Evolutionary conservation across 2,888 invertebrate genomes (phyloP).

Genomic region (Clanis bilineata): DNA sequence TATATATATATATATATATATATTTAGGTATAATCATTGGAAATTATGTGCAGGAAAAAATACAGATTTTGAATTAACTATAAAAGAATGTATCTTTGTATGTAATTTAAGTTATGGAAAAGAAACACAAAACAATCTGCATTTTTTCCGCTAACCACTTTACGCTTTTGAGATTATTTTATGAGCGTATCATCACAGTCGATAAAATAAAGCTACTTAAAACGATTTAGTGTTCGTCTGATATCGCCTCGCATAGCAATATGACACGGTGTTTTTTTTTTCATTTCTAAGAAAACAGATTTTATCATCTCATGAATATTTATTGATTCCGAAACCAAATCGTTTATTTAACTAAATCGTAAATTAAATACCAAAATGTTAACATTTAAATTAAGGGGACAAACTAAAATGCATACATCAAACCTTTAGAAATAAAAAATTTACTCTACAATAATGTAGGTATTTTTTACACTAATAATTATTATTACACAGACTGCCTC

Average conservation of each 20-base stretch:
- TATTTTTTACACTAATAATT: too few species aligned
- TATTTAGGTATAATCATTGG: too few species aligned
- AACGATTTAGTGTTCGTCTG: conserved; percentile 40
- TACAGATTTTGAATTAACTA: too few species aligned
- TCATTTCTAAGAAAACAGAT: conserved; percentile 50
- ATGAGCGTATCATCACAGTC: not conserved
- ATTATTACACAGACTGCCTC: too few species aligned
- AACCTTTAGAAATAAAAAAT: not conserved
- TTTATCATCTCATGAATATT: conserved; percentile 60
- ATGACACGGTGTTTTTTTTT: conserved; percentile 42
- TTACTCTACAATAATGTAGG: too few species aligned
- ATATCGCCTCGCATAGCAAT: conserved; percentile 34
- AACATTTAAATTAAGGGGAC: conserved; percentile 31
- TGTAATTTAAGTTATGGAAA: not conserved
- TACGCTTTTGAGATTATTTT: not conserved
- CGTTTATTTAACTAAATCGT: conserved; percentile 26
- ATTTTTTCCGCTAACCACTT: not conserved
- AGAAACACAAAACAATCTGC: not conserved
- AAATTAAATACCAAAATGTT: conserved; percentile 41
- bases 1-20: too few species aligned
- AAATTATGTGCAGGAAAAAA: too few species aligned
- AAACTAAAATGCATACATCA: conserved; percentile 9
- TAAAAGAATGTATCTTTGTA: too few species aligned
- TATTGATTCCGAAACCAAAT: conserved; percentile 44
- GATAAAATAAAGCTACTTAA: conserved; percentile 19